phyloP scores from a whole-genome alignment of 1,140 invertebrate genomes.

The Lucilia sericata region DNA sequence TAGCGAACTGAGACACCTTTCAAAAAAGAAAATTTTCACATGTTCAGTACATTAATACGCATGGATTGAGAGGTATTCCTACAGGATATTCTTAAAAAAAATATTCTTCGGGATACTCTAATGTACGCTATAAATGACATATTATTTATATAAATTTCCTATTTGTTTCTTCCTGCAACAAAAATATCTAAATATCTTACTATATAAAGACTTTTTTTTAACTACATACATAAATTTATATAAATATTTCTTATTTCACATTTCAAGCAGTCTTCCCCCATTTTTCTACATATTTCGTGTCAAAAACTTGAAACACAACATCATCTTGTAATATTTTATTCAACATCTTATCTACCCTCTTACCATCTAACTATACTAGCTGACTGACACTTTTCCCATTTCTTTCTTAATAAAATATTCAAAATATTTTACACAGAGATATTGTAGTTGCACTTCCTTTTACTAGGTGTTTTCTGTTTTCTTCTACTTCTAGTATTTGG shows the following conservation, averaged over 20 bases:
- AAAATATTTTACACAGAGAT: not conserved
- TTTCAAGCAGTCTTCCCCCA: not conserved
- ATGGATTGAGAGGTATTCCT: too few relatives aligned
- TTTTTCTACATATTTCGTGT: not conserved
- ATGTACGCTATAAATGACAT: too few relatives aligned
- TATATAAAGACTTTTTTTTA: not conserved
- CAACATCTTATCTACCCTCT: not conserved
- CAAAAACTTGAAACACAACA: slow-evolving; percentile 22
- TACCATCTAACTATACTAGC: not conserved
- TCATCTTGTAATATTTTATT: slow-evolving; percentile 1
- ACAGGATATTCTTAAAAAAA: too few relatives aligned
- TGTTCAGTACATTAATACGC: too few relatives aligned
- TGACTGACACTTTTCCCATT: not conserved
- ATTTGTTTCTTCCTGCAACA: too few relatives aligned
- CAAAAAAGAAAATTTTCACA: too few relatives aligned
- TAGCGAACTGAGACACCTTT: too few relatives aligned
- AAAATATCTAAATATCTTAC: not conserved
- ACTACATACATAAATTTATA: not conserved
- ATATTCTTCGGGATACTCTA: too few relatives aligned
- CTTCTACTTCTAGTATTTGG: not conserved
- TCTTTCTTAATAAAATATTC: not conserved
- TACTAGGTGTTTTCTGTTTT: not conserved
- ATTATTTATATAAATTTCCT: too few relatives aligned
- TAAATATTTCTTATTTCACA: too few relatives aligned
- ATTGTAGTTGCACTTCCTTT: not conserved